A percentile compares a stretch with the other conserved stretches of the same genome.
phyloP scores from a whole-genome alignment of 2,888 invertebrate genomes.

The Heliconius sara region DNA sequence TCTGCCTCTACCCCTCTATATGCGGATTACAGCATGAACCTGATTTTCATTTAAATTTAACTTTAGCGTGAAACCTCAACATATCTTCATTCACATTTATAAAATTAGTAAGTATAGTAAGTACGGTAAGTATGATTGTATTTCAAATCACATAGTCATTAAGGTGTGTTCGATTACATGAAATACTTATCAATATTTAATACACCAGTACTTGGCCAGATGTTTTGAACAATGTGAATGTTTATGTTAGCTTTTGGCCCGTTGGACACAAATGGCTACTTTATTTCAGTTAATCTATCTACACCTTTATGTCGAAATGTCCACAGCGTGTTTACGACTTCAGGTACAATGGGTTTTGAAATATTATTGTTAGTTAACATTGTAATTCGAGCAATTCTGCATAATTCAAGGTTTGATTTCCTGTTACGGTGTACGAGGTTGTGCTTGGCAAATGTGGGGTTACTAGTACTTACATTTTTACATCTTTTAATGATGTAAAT shows the following conservation, averaged over 20 bases:
- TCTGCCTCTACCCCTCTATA: neutral
- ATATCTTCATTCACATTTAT: too few species aligned
- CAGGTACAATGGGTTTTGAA: conserved; percentile 45
- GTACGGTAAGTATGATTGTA: neutral
- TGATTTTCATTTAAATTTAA: too few species aligned
- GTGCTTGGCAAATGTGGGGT: neutral
- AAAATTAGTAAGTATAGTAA: too few species aligned
- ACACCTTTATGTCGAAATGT: conserved; percentile 49
- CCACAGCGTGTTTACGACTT: conserved; percentile 44
- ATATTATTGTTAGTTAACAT: conserved; percentile 45
- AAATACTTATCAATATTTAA: conserved; percentile 40
- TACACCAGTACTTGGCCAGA: conserved; percentile 26
- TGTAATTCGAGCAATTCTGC: conserved; percentile 45
- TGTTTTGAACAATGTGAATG: conserved; percentile 43
- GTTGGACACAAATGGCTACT: conserved; percentile 48
- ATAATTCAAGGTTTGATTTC: conserved; percentile 50
- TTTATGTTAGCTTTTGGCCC: conserved; percentile 43
- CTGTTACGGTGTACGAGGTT: neutral
- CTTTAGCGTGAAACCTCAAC: too few species aligned
- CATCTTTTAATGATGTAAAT: too few species aligned
- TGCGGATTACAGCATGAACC: too few species aligned
- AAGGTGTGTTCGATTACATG: conserved; percentile 32
- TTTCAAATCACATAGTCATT: conserved; percentile 36
- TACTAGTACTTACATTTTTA: conserved; percentile 51
- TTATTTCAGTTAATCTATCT: conserved; percentile 49